A percentile compares a stretch with the other conserved stretches of the same genome.
These are phyloP conservation scores for Cyanoramphus novaezelandiae DNA, from an alignment of 2,113 vertebrate species.

Conservation along the genomic window DNA sequence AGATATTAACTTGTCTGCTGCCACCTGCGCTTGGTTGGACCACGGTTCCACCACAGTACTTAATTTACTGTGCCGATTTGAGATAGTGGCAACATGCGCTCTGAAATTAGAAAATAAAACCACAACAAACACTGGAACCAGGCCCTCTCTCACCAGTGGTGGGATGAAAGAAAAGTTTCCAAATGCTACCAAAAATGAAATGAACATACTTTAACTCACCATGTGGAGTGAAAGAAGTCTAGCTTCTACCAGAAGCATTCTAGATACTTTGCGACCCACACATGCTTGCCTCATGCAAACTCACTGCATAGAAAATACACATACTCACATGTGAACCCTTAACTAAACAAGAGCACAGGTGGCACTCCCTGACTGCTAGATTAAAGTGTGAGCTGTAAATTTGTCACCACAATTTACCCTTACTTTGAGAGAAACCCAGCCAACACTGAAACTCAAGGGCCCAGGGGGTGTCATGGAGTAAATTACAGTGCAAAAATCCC, in stretches of 20 bases:
- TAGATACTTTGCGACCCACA: neutral
- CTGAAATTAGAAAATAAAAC: neutral
- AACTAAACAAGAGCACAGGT: neutral
- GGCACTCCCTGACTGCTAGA: neutral
- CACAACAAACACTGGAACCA: neutral
- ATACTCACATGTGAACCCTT: neutral
- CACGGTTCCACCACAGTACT: neutral
- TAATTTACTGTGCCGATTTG: neutral
- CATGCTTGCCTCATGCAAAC: neutral
- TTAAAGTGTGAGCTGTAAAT: neutral
- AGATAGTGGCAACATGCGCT: neutral
- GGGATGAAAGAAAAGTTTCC: neutral
- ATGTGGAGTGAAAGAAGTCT: neutral
- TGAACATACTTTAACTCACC: neutral
- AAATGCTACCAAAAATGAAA: neutral
- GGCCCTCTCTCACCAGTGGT: neutral
- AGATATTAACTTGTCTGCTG: neutral
- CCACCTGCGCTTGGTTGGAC: neutral
- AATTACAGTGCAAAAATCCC: neutral
- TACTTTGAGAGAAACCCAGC: neutral
- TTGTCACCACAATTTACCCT: neutral
- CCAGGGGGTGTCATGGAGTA: fast-evolving
- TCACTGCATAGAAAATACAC: neutral
- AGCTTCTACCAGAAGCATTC: neutral
- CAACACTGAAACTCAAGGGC: neutral